Percentiles rank a stretch among this genome's conserved stretches.
These are phyloP conservation scores for Ips typographus DNA, from an alignment of 1,140 invertebrate species.

Conservation along the genomic window DNA sequence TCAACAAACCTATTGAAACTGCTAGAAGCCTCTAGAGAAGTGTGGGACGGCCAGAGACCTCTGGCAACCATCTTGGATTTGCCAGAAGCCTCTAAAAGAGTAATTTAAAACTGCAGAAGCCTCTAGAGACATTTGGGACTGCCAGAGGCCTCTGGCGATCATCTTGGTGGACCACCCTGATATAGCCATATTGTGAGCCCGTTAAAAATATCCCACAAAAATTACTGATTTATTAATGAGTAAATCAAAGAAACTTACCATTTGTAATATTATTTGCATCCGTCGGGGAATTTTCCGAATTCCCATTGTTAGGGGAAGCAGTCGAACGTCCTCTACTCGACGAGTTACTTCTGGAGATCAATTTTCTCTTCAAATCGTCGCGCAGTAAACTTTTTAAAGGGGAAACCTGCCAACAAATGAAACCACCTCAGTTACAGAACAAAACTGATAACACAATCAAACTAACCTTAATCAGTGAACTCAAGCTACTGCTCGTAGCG, in stretches of 20 bases:
- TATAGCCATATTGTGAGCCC: too few relatives aligned
- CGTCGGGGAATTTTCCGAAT: constrained; percentile 47
- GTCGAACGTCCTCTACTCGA: constrained; percentile 47
- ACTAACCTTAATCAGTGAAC: constrained; percentile 63
- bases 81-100: too few relatives aligned
- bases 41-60: too few relatives aligned
- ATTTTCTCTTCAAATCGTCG: constrained; percentile 76
- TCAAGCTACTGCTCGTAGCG: constrained; percentile 64
- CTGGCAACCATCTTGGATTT: too few relatives aligned
- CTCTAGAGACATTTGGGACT: too few relatives aligned
- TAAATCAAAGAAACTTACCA: constrained; percentile 47
- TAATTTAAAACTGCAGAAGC: too few relatives aligned
- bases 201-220: too few relatives aligned
- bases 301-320: constrained; percentile 34
- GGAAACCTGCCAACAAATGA: constrained; percentile 57
- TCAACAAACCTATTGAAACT: too few relatives aligned
- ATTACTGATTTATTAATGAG: background rate
- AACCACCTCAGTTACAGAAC: background rate
- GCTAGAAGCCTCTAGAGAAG: too few relatives aligned
- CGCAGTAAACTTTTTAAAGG: constrained; percentile 79
- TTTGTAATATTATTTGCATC: constrained; percentile 56
- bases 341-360: constrained; percentile 60
- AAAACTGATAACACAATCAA: background rate
- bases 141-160: too few relatives aligned
- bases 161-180: too few relatives aligned